Evolutionary conservation across 1,140 invertebrate genomes (phyloP), one percentile per base, ranked within the genome.

Genomic region (Elymnias hypermnestra): DNA sequence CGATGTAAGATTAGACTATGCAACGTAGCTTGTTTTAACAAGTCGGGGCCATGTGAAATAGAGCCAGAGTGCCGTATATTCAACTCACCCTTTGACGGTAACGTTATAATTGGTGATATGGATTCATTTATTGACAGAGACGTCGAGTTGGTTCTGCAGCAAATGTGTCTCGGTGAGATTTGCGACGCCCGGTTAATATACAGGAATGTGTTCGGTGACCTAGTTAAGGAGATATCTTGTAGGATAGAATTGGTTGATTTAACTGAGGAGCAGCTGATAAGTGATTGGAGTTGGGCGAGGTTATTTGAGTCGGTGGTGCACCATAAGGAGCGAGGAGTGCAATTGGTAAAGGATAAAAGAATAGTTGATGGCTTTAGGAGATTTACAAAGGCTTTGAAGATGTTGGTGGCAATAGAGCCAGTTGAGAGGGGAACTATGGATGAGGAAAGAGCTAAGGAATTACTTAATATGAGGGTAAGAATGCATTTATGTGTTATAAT

Each of bases 321-420:
- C 51, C 74, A 83, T 36, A 83, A 85, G 39, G 76, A 79, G 41
- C 48, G 60, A 10, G 82, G 82, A 10, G 76, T 85, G 8, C 46
- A 67, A 6, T 39, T 85, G 23, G 69, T 82, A 1, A 72, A 70
- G 33, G 64, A 82, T 13, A 72, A 75, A 10, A 62, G 72, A 28
- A 60, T 77, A 8, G 31, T 60, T 2, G 78, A 83, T 29, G 82
- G 70, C 5, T 85, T 83, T 38, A 62, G 75, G 5, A 64, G 81
- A 15, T 84, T 93, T 68, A 89, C 86, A 19, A 90, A 89, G 71
- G 89, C 89, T 10, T 77, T 92, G 6, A 92, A 93, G 72, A 86
- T 92, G 61, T 39, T 93, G 5, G 88, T 90, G 29, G 90, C 91
- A 5, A 72, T 78, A n/a, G 89, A 91, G 25, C 89, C 90, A 1